These are phyloP conservation scores for Nipponia nippon DNA, from an alignment of 2,113 vertebrate genomes.

Conservation along the genomic window DNA sequence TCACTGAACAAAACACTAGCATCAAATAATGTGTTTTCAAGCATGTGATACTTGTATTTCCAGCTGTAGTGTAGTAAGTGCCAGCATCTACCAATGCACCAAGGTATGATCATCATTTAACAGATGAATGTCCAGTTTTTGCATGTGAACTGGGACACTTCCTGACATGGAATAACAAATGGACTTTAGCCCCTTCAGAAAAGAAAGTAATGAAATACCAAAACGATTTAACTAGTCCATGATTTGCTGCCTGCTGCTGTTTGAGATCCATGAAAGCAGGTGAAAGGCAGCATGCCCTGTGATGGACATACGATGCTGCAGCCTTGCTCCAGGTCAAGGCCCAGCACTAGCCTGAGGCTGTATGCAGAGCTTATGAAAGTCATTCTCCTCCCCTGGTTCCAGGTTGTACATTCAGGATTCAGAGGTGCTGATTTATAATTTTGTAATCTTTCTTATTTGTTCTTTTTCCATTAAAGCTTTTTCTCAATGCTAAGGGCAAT, in stretches of 20 bases:
- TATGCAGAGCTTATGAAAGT: background rate
- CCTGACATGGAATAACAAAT: background rate
- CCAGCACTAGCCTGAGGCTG: background rate
- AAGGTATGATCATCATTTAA: background rate
- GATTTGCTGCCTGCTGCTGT: background rate
- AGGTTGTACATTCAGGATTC: background rate
- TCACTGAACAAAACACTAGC: background rate
- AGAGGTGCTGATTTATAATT: background rate
- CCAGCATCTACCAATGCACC: background rate
- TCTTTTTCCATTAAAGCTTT: background rate
- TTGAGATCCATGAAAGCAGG: background rate
- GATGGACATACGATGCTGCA: background rate
- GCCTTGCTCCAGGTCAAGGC: background rate
- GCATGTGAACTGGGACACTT: accelerated
- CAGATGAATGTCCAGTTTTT: background rate
- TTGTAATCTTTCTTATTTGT: background rate
- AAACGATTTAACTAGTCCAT: background rate
- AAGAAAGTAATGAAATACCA: background rate
- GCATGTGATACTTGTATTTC: background rate
- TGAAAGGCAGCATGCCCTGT: background rate
- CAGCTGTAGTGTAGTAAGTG: background rate
- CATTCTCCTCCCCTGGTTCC: background rate
- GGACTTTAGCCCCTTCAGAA: background rate
- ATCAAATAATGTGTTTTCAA: background rate
- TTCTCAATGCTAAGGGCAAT: background rate